Evolutionary conservation across 2,888 invertebrate species (phyloP).

Genomic region (Hylaea fasciaria): DNA sequence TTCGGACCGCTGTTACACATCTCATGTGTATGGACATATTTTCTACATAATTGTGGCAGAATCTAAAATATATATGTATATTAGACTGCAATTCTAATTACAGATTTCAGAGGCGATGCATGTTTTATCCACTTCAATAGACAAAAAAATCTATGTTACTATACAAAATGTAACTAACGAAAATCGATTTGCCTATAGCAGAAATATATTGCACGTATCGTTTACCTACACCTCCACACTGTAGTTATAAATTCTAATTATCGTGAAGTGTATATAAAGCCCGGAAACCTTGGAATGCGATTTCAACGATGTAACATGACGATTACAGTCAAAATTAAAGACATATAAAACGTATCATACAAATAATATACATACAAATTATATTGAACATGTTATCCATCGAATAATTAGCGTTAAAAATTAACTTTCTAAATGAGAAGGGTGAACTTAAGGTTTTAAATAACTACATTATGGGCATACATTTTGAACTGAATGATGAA

Average conservation of each 20-base stretch:
- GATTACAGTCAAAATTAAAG: conserved; percentile 32
- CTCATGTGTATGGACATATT: conserved; percentile 14
- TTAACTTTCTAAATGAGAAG: conserved; percentile 66
- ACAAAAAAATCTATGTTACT: neutral
- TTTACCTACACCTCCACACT: conserved; percentile 11
- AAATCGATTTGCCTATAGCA: conserved; percentile 5
- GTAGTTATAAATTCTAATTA: conserved; percentile 11
- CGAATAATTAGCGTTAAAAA: conserved; percentile 63
- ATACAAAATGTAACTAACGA: conserved; percentile 4
- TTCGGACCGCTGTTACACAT: conserved; percentile 25
- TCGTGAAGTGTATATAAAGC: conserved; percentile 2
- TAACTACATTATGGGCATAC: conserved; percentile 57
- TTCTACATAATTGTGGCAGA: conserved; percentile 7
- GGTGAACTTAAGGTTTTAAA: conserved; percentile 63
- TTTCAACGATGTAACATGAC: conserved; percentile 28
- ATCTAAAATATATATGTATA: neutral
- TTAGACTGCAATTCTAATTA: neutral
- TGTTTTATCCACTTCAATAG: neutral
- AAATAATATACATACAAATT: conserved; percentile 50
- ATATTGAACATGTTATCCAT: conserved; percentile 65
- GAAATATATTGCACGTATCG: conserved; percentile 1
- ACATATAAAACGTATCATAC: conserved; percentile 43
- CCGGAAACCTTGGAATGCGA: conserved; percentile 40
- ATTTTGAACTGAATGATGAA: conserved; percentile 63
- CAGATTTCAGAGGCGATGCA: neutral